Evolutionary conservation across 2,888 invertebrate species (phyloP), one percentile per base, ranked within the genome.

Genomic region (Abrostola triplasia): DNA sequence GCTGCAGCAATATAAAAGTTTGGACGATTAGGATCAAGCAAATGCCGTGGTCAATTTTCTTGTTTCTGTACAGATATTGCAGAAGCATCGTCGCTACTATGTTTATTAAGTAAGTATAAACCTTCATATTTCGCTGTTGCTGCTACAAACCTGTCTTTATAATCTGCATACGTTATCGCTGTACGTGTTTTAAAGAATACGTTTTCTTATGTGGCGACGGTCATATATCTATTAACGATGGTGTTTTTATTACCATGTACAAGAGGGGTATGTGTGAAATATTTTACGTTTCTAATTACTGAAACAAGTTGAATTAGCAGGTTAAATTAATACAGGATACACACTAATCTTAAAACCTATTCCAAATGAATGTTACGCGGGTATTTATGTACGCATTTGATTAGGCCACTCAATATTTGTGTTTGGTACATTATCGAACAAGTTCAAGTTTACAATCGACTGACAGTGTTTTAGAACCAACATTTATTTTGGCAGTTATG

Each of bases 91-190:
- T 44, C 5, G 36, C n/a, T 24, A 47, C 36, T 59, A 40, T 53
- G 47, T 12, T 36, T 35, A 40, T 9, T 9, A 6, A 48, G 36
- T n/a, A 54, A 13, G 24, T 49, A 55, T 56, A 58, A 63, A 38
- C 37, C 36, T 61, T 7, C 41, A 47, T 47, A 36, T 42, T 56
- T 59, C 42, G 47, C 9, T 47, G 42, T n/a, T 58, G 47, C 59
- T 53, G 42, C 49, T 56, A 10, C 35, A 70, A 75, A 59, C 76
- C 53, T 9, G 65, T 64, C 53, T 48, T 56, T 64, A 12, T 70
- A 54, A 70, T 76, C 76, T 64, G 53, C 56, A 64, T 76, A 71
- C 47, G 52, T 71, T 70, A 64, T 64, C 56, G 56, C 42, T 44
- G 76, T 76, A 71, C 72, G 56, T 71, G 76, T 64, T 59, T 40